Conservation (phyloP, 2,797 vertebrate species). For the Anguilla anguilla region DNA sequence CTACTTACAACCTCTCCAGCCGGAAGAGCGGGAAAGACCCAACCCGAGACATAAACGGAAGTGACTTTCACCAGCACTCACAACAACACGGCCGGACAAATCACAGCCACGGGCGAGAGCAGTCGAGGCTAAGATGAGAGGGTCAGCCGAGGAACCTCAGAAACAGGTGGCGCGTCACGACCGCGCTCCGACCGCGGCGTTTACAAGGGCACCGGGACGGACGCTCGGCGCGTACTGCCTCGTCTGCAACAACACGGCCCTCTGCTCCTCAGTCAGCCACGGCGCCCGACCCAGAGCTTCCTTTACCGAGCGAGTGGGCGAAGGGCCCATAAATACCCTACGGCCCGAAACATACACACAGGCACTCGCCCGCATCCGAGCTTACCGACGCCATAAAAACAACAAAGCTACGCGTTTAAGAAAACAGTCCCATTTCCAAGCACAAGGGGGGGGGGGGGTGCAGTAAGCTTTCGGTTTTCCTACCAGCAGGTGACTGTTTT, state of each 20-base stretch:
- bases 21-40: background rate
- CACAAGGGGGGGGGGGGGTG: no score
- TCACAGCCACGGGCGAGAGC: background rate
- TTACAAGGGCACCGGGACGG: slow-evolving; percentile 17
- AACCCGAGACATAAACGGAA: background rate
- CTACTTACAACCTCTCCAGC: background rate
- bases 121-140: background rate
- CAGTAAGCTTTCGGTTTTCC: background rate
- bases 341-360: background rate
- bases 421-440: background rate
- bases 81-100: background rate
- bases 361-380: background rate
- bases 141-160: background rate
- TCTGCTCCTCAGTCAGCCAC: background rate
- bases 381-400: background rate
- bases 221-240: background rate
- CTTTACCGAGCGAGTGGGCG: background rate
- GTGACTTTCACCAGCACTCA: background rate
- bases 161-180: background rate
- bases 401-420: background rate
- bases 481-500: background rate
- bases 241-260: background rate
- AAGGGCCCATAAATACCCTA: slow-evolving; percentile 9
- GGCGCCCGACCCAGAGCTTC: background rate
- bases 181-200: background rate